Conservation (phyloP, 2,113 vertebrate genomes). For the Calonectris borealis region DNA sequence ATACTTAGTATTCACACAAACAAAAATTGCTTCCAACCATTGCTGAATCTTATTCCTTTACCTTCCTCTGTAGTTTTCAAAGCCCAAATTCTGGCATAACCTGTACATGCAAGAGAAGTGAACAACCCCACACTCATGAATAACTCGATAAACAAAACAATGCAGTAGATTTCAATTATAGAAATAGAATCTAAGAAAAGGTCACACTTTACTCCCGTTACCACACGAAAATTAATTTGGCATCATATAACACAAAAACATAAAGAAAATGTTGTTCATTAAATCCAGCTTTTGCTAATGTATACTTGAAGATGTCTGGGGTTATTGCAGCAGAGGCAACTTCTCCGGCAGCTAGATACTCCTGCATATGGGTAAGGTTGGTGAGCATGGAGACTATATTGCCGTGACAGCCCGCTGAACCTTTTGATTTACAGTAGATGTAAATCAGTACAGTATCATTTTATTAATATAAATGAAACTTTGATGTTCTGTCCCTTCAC, state of each 20-base stretch:
- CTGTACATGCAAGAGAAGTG: neutral
- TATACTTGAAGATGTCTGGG: neutral
- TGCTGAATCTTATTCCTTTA: neutral
- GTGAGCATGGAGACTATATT: neutral
- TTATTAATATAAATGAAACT: neutral
- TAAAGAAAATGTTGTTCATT: neutral
- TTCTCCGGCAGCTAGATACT: neutral
- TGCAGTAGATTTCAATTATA: neutral
- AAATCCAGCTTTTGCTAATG: neutral
- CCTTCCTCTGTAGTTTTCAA: neutral
- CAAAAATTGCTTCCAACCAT: neutral
- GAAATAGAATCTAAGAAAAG: neutral
- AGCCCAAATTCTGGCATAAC: neutral
- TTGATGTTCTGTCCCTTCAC: neutral
- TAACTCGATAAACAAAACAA: neutral
- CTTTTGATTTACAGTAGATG: neutral
- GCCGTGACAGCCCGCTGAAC: neutral
- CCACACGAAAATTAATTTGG: neutral
- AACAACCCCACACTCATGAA: neutral
- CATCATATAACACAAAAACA: accelerated
- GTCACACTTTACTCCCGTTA: neutral
- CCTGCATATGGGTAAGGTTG: neutral
- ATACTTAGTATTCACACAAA: neutral
- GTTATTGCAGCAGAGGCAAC: neutral
- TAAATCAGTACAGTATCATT: neutral